Evolutionary conservation across 2,113 vertebrate genomes (phyloP).

Genomic region (Etheostoma cragini): DNA sequence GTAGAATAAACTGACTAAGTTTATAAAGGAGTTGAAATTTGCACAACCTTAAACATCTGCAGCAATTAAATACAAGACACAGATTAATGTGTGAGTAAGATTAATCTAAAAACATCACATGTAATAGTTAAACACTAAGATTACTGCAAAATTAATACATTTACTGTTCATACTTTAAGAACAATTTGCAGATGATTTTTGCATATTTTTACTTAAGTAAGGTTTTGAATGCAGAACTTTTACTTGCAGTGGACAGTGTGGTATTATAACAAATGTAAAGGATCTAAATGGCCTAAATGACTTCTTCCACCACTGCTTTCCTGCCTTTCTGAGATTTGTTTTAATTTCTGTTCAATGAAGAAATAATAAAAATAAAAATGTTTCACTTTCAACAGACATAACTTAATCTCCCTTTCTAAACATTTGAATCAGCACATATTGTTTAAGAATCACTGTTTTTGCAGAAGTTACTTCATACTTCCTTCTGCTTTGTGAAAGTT

Average conservation of each 20-base stretch:
- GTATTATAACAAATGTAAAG: background rate
- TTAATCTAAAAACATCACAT: background rate
- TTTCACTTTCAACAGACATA: background rate
- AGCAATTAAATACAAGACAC: background rate
- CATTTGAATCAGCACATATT: background rate
- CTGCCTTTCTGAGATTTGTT: background rate
- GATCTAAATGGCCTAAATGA: background rate
- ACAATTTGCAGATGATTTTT: background rate
- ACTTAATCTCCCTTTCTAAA: background rate
- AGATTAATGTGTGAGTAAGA: background rate
- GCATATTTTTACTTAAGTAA: background rate
- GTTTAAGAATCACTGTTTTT: background rate
- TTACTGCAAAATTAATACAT: background rate
- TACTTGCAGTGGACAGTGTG: background rate
- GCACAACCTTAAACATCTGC: background rate
- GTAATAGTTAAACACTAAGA: background rate
- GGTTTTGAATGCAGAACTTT: background rate
- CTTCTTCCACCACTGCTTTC: background rate
- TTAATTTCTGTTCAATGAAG: background rate
- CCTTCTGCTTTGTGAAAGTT: conserved; percentile 5
- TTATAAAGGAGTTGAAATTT: background rate
- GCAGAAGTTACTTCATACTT: conserved; percentile 24
- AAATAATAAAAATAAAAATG: background rate
- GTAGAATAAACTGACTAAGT: background rate
- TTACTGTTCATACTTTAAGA: background rate